Base-by-base conservation (phyloP, 2,888 invertebrate genomes). In the Coleophora flavipennella region DNA sequence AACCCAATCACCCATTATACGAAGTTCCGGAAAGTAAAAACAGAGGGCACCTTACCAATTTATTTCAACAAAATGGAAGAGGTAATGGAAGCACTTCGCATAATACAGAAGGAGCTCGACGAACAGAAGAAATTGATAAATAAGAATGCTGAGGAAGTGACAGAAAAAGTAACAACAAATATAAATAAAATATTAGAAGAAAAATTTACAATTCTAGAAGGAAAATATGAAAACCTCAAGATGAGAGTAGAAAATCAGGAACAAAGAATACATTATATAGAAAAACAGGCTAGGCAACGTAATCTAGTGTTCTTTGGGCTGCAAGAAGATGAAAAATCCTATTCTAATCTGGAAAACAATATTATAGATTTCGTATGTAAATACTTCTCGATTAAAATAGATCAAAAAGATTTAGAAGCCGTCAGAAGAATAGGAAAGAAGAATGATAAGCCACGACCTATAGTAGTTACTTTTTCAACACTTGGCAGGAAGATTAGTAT, bases 261-360 rank as follows among this genome's bases (percentile, higher is more conserved):
- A 36, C 41, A 45, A 40, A 48, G 39, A 51, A 43, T n/a, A n/a
- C n/a, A n/a, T n/a, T n/a, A n/a, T n/a, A n/a, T n/a, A n/a, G n/a
- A n/a, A n/a, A n/a, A n/a, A 41, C 44, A 51, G 26, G 28, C 38
- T 29, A 48, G 45, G 33, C 28, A 43, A 33, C 42, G 20, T 3
- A 51, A 51, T 11, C 13, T 51, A 0, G 48, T 51, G 2, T 42
- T 49, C 14, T 51, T 51, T 25, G 48, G 48, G 8, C n/a, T 49
- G 8, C 27, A 40, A 13, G 49, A 51, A 39, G 41, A 8, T 0
- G 46, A 50, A 39, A 40, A 31, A 34, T 47, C 48, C 1, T 50
- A 50, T 31, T 33, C 31, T 3, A 38, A 29, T 8, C 20, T 50
- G 29, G 43, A 47, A 46, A 43, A 14, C 7, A 39, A 28, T 8